A percentile compares a stretch with the other conserved stretches of the same genome.
Evolutionary conservation across 2,113 vertebrate species (phyloP).

Genomic region (Chaenocephalus aceratus): DNA sequence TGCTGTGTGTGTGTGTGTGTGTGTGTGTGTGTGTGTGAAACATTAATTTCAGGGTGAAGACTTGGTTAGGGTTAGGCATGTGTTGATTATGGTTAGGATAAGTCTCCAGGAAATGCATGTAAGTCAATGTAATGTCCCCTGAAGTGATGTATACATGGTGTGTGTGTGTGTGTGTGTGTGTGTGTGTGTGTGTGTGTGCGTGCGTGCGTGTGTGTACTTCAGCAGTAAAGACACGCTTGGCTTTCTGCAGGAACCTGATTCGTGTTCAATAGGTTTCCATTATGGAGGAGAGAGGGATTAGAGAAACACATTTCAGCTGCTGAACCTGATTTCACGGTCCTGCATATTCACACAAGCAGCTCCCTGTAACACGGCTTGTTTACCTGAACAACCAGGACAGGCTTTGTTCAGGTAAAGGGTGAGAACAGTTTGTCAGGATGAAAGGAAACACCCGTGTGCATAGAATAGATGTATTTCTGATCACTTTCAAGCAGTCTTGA

Average conservation of each 20-base stretch:
- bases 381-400: background rate
- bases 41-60: no score
- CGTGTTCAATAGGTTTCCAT: background rate
- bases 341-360: no score
- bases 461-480: background rate
- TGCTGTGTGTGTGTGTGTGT: no score
- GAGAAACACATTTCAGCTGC: background rate
- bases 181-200: constrained; percentile 1
- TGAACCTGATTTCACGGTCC: background rate
- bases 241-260: background rate
- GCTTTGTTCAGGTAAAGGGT: background rate
- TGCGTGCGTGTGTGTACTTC: background rate
- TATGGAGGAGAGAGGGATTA: background rate
- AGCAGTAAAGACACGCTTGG: background rate
- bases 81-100: no score
- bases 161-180: background rate
- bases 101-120: no score
- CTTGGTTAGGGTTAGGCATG: no score
- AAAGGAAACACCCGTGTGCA: background rate
- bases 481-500: background rate
- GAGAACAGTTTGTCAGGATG: background rate
- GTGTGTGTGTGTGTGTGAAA: no score
- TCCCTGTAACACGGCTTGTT: no score
- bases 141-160: no score
- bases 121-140: no score